Conservation (phyloP, 2,797 vertebrate species). For the Coregonus suidteri region DNA sequence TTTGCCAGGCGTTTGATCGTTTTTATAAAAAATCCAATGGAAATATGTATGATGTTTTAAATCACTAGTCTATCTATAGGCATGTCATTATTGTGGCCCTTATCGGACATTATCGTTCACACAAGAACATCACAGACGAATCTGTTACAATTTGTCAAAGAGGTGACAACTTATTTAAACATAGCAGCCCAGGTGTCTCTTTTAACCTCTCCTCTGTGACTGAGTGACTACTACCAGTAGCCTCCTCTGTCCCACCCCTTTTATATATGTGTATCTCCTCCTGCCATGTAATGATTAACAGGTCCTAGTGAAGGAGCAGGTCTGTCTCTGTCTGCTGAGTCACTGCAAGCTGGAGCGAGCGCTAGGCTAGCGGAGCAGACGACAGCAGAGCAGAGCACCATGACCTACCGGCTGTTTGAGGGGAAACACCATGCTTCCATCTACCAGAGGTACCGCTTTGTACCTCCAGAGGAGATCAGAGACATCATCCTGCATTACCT, state of each 20-base stretch:
- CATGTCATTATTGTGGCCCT: no score
- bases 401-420: constrained; percentile 72
- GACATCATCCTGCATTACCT: constrained; percentile 69
- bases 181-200: no score
- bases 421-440: constrained; percentile 72
- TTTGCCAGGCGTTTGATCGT: no score
- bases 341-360: background rate
- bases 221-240: background rate
- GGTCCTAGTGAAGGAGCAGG: background rate
- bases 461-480: constrained; percentile 64
- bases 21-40: no score
- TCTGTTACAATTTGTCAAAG: no score
- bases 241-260: background rate
- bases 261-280: background rate
- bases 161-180: no score
- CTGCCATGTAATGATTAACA: background rate
- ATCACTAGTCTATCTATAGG: no score
- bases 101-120: no score
- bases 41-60: no score
- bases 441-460: constrained; percentile 71
- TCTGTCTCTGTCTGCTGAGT: constrained; percentile 1
- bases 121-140: no score
- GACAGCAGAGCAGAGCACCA: constrained; percentile 17
- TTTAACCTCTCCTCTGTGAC: no score
- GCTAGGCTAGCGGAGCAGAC: background rate